phyloP scores from a whole-genome alignment of 2,113 vertebrate genomes.

The Marmota flaviventris region DNA sequence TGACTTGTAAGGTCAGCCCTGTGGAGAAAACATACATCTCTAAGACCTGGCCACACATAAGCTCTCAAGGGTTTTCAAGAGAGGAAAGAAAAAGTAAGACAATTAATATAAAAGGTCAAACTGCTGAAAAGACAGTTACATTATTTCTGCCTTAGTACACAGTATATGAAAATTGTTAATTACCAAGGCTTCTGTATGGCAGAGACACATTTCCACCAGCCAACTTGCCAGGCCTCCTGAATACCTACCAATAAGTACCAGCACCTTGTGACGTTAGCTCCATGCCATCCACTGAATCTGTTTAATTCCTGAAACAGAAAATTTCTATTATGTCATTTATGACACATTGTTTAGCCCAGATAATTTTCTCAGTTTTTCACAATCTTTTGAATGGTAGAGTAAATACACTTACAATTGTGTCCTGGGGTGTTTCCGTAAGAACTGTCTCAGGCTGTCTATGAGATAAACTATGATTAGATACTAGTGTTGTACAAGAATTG shows the following conservation, averaged over 20 bases:
- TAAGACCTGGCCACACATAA: not conserved
- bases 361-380: slow-evolving; percentile 27
- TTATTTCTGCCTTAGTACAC: not conserved
- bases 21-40: not conserved
- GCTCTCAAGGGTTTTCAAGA: slow-evolving; percentile 21
- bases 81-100: slow-evolving; percentile 37
- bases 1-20: not conserved
- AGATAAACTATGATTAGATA: slow-evolving; percentile 92
- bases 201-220: not conserved
- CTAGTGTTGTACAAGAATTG: slow-evolving; percentile 94
- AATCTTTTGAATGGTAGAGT: not conserved
- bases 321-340: slow-evolving; percentile 77
- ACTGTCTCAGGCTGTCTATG: slow-evolving; percentile 95
- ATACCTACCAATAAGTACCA: too few relatives aligned
- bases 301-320: slow-evolving; percentile 94
- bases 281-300: too few relatives aligned
- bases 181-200: not conserved
- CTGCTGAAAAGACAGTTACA: not conserved
- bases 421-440: slow-evolving; percentile 98
- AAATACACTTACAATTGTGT: slow-evolving; percentile 94
- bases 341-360: not conserved
- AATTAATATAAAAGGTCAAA: slow-evolving; percentile 58
- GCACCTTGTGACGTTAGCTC: too few relatives aligned
- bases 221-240: not conserved
- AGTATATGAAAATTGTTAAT: not conserved